Conservation (phyloP, 2,888 invertebrate genomes). For the Gibbula magus region DNA sequence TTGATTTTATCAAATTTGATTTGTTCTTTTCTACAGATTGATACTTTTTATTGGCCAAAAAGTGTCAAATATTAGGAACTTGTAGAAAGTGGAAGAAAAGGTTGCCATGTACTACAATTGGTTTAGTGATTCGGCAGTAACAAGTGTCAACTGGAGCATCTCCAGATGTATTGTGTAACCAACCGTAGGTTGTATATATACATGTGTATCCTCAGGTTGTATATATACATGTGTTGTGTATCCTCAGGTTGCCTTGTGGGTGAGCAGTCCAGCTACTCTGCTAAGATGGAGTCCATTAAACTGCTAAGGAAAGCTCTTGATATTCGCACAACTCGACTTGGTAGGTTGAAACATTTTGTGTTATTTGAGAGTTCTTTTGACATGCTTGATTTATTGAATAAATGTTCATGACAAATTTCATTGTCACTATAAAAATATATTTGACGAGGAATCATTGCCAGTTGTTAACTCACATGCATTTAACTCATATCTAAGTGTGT, state of each 20-base stretch:
- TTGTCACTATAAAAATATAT: too few species aligned
- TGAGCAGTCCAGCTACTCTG: conserved; percentile 49
- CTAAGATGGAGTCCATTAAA: conserved; percentile 59
- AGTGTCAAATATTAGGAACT: background rate
- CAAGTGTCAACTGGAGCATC: background rate
- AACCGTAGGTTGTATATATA: background rate
- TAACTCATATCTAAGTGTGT: background rate
- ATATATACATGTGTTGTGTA: background rate
- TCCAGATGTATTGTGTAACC: background rate
- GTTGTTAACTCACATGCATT: background rate
- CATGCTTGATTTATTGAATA: too few species aligned
- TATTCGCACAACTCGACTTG: conserved; percentile 61
- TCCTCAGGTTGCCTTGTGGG: conserved; percentile 59
- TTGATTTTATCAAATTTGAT: background rate
- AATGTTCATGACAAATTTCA: too few species aligned
- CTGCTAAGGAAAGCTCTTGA: conserved; percentile 60
- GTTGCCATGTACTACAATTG: background rate
- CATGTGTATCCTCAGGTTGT: too few species aligned
- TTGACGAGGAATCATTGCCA: background rate
- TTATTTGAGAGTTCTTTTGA: too few species aligned
- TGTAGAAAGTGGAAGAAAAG: background rate
- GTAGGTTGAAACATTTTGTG: conserved; percentile 39
- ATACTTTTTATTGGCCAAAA: background rate
- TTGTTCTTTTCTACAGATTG: background rate
- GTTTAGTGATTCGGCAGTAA: too few species aligned